Evolutionary conservation across 1,140 invertebrate genomes (phyloP), one percentile per base, ranked within the genome.

Genomic region (Caenorhabditis brenneri): DNA sequence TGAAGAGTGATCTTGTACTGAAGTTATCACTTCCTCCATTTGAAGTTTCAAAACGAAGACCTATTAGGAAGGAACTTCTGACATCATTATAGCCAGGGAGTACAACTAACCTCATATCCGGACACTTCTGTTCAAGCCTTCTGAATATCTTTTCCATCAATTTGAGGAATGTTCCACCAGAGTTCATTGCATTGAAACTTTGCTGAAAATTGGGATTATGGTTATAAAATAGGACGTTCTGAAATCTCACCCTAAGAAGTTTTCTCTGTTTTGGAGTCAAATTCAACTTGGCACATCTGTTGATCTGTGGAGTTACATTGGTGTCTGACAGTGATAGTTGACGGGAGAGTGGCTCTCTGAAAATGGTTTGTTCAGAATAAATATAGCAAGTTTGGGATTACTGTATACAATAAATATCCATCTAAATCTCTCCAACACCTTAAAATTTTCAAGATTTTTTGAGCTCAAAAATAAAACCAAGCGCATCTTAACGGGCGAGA

Each of bases 51-150:
- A n/a, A n/a, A n/a, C n/a, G n/a, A n/a, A n/a, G n/a, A n/a, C n/a
- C n/a, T n/a, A n/a, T n/a, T n/a, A n/a, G n/a, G n/a, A n/a, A n/a
- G n/a, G n/a, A n/a, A n/a, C n/a, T n/a, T n/a, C n/a, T n/a, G n/a
- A n/a, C n/a, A n/a, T n/a, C n/a, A n/a, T n/a, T n/a, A n/a, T n/a
- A n/a, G n/a, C n/a, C n/a, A n/a, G n/a, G n/a, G n/a, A n/a, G n/a
- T n/a, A n/a, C n/a, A n/a, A n/a, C n/a, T n/a, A n/a, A 86, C 84
- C 84, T 58, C 60, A 86, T 86, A 79, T 86, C 85, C 24, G 85
- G 85, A 79, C 85, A 86, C 48, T 86, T 86, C 10, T 55, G 36
- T 33, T 86, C 85, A 2, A 86, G 84, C 15, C 84, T 31, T 48
- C 84, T 85, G 55, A 86, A 86, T 10, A 86, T 85, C 36, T 86